Evolutionary conservation across 2,888 invertebrate species (phyloP), one percentile per base, ranked within the genome.

Genomic region (Thyatira batis): DNA sequence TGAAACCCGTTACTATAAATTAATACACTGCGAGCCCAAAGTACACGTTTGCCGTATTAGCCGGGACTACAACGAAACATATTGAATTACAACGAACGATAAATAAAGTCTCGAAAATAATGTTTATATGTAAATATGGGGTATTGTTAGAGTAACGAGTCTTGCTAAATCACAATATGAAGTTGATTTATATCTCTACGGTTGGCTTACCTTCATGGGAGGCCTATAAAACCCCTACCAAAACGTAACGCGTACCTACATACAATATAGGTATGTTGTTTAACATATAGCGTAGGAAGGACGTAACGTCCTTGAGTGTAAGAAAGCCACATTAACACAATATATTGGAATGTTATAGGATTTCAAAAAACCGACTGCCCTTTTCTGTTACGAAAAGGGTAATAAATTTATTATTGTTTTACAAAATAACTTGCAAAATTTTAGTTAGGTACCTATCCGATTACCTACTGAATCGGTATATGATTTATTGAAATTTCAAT

Each of bases 141-240:
- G 87, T 87, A 93, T 93, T 90, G 93, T 93, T 93, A 92, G 91
- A 89, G 91, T 93, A 93, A 93, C 93, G 92, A 92, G 89, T 92
- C 93, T 93, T 93, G 93, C 93, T 89, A 89, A 93, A 94, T 92
- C 90, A 89, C 90, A 89, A 89, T 90, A 89, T 88, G 89, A 87
- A 83, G 83, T 87, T 92, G 91, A 92, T 92, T 92, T 92, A 92
- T 91, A 92, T 90, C 91, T 89, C 79, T 82, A 86, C 89, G 91
- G 82, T 91, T 82, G 83, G 89, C 78, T 87, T 87, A 76, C 79
- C 89, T 78, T 81, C 89, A 86, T 88, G 90, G 90, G 89, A 86
- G 89, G 90, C 82, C 87, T 78, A 84, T 86, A 87, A 87, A 88
- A 81, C 82, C 72, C 70, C 73, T 74, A 65, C 66, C 67, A 65